Evolutionary conservation across 2,797 vertebrate species (phyloP).

Genomic region (Eupleurogrammus muticus): DNA sequence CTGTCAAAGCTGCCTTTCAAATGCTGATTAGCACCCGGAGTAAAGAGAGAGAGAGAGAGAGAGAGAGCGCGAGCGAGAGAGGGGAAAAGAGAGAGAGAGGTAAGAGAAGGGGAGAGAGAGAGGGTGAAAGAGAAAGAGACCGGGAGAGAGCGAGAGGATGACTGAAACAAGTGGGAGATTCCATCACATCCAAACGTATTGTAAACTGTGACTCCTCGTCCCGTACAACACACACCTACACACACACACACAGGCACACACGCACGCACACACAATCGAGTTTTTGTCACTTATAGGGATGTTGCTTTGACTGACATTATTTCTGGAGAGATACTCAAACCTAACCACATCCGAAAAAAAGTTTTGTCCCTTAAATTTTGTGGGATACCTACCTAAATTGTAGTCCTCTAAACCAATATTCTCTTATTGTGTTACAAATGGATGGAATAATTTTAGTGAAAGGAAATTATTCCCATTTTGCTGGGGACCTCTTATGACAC

Average conservation of each 20-base stretch:
- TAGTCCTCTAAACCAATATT: background rate
- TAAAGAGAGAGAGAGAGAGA: conserved; percentile 69
- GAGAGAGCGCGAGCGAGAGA: conserved; percentile 51
- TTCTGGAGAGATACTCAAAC: background rate
- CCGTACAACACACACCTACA: conserved; percentile 50
- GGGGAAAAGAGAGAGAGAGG: conserved; percentile 43
- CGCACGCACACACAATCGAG: conserved; percentile 19
- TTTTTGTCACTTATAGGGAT: conserved; percentile 40
- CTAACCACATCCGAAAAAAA: background rate
- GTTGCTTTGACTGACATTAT: background rate
- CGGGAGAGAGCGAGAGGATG: conserved; percentile 61
- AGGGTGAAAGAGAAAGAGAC: conserved; percentile 42
- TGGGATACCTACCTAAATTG: background rate
- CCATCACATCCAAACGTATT: conserved; percentile 78
- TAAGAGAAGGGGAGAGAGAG: conserved; percentile 60
- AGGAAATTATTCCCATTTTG: too few relatives aligned
- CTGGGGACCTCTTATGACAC: too few relatives aligned
- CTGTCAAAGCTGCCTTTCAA: conserved; percentile 89
- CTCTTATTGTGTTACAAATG: too few relatives aligned
- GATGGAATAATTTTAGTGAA: too few relatives aligned
- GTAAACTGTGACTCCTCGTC: conserved; percentile 73
- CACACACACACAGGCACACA: conserved; percentile 42
- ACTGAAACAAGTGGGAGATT: conserved; percentile 85
- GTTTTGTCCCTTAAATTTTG: background rate
- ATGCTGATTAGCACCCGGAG: conserved; percentile 88